Evolutionary conservation across 2,113 vertebrate genomes (phyloP), one percentile per base, ranked within the genome.

Genomic region (Gobio gobio): DNA sequence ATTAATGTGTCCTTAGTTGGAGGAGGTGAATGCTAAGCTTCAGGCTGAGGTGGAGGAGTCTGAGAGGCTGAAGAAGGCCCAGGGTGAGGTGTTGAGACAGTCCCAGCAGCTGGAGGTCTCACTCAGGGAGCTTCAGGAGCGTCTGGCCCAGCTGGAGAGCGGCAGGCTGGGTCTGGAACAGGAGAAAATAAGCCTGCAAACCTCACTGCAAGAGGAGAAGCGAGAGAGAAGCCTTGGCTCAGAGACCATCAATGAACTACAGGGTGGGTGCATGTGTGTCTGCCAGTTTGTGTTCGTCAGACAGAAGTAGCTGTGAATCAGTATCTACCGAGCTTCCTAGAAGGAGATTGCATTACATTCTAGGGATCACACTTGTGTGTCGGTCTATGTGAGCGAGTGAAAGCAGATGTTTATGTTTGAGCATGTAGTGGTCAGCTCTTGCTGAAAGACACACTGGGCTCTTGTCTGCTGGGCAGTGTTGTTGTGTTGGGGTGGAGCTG

Each of bases 81-180:
- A 99, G 33, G 94, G 94, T 0, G 98, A 99, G 92, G 95, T 91
- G 36, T 96, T 96, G 24, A 98, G 97, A 87, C 97, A 97, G 91
- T 94, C 96, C 45, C 96, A 98, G 91, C 95, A 95, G 92, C 91
- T 99, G 89, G 98, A 99, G 92, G 91, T 93, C 43, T 97, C 95
- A 88, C 96, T 97, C 66, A 92, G 94, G 92, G 97, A 99, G 68
- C 88, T 95, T n/a, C 96, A 97, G 91, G 96, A 97, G 90, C 97
- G 96, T 90, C 96, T 95, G 87, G 95, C 93, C 89, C 89, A 95
- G 63, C 91, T 99, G 81, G 98, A 99, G 90, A 96, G 94, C 81
- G 90, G 94, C 24, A 97, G 95, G 86, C 93, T 96, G 90, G 95
- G 96, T 90, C 92, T 97, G 88, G 97, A 99, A 91, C 98, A 97